Conservation (phyloP, 1,140 invertebrate species). For the Psilanteris sp. region DNA sequence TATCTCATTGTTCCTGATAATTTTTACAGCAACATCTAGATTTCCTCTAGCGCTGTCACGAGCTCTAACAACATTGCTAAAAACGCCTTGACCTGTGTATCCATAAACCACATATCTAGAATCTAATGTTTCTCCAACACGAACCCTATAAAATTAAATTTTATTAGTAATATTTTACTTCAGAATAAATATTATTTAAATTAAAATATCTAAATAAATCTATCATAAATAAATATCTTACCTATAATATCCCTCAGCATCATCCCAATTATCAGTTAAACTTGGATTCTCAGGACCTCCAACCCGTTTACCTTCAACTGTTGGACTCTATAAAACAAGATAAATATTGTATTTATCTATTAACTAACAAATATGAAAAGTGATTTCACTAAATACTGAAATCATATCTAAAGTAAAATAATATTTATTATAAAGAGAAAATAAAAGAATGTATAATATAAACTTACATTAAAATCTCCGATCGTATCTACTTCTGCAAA, state of each 20-base stretch:
- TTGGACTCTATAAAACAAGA: slow-evolving; percentile 89
- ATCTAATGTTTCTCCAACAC: slow-evolving; percentile 97
- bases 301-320: slow-evolving; percentile 84
- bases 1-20: slow-evolving; percentile 99
- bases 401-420: too few species aligned
- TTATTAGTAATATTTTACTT: too few species aligned
- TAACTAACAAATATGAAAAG: too few species aligned
- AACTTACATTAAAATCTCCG: slow-evolving; percentile 89
- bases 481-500: slow-evolving; percentile 94
- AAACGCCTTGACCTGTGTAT: slow-evolving; percentile 99
- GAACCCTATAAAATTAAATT: slow-evolving; percentile 87
- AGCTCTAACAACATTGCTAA: slow-evolving; percentile 98
- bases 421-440: too few species aligned
- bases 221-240: slow-evolving; percentile 28
- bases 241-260: slow-evolving; percentile 97
- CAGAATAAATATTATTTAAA: too few species aligned
- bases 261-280: slow-evolving; percentile 99
- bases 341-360: too few species aligned
- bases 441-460: too few species aligned
- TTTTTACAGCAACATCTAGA: slow-evolving; percentile 98
- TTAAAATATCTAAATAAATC: slow-evolving; percentile 6
- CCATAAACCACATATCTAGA: slow-evolving; percentile 96
- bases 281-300: slow-evolving; percentile 91
- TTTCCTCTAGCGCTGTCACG: slow-evolving; percentile 92
- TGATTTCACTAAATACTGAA: too few species aligned